Percentiles rank a stretch among this genome's conserved stretches.
Evolutionary conservation across 2,113 vertebrate genomes (phyloP).

Genomic region (Oreocharis arfaki): DNA sequence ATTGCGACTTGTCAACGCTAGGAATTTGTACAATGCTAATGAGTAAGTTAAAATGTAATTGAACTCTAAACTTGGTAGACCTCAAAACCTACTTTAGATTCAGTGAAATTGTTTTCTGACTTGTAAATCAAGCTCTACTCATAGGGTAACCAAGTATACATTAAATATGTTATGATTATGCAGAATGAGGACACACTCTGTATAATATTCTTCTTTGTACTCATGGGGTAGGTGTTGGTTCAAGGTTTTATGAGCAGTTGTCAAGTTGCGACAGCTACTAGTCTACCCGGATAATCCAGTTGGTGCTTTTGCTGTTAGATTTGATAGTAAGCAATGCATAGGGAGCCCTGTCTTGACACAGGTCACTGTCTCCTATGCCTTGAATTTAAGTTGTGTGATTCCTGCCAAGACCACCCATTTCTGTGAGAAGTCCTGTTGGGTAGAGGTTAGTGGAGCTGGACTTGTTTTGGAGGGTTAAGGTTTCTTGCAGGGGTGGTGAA

Average conservation of each 20-base stretch:
- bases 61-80: background rate
- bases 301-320: background rate
- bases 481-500: background rate
- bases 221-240: background rate
- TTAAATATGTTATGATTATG: background rate
- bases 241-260: background rate
- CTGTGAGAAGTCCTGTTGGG: background rate
- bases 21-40: background rate
- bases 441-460: background rate
- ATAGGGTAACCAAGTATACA: background rate
- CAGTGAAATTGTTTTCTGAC: background rate
- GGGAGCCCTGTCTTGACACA: background rate
- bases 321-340: background rate
- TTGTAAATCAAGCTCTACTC: background rate
- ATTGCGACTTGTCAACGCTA: background rate
- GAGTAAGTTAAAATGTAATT: background rate
- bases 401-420: background rate
- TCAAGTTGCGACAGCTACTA: rapidly evolving
- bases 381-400: background rate
- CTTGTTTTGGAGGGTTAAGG: background rate
- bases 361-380: background rate
- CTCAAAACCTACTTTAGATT: background rate
- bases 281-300: background rate
- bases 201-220: background rate
- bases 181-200: background rate